Evolutionary conservation across 2,888 invertebrate species (phyloP), one percentile per base, ranked within the genome.

Genomic region (Oscheius sp.): DNA sequence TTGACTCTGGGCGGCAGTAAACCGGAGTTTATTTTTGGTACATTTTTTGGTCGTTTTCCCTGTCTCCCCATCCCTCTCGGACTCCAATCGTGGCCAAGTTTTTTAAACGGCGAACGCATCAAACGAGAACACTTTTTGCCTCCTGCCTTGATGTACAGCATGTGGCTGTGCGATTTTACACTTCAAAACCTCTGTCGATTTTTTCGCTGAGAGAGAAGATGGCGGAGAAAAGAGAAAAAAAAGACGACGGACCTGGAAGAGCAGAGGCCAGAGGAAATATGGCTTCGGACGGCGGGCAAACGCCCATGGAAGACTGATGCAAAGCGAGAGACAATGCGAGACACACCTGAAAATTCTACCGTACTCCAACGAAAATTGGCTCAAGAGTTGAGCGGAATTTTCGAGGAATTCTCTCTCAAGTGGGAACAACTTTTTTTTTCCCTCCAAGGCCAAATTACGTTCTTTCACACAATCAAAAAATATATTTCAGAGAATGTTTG

Each of bases 221-320:
- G 52, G 34, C 37, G 34, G 25, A 33, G 34, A 4, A 34, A 33
- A 55, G n/a, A 29, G 37, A 34, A 6, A 20, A 48, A 4, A 48
- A 48, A 42, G 17, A 17, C 15, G 17, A 17, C 4, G 42, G 48
- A 82, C 83, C 74, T 82, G 82, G 45, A 84, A 73, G 5, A 84
- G 76, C 17, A 84, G 69, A 6, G 84, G 84, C 83, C 83, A 84
- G 27, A 84, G 72, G 46, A 72, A 78, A 50, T 70, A 71, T 1
- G 84, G 84, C 57, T 73, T 73, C 15, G 84, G 84, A 48, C 80
- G 81, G 1, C 69, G 52, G 52, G 73, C 46, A 63, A 83, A 84
- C 1, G 83, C 81, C 46, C 79, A 75, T 6, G 84, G 84, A 20
- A 84, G 72, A 53, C 79, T 81, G 73, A 74, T 75, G 46, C 82